Conservation (phyloP, 2,797 vertebrate species). For the Epinephelus coioides region DNA sequence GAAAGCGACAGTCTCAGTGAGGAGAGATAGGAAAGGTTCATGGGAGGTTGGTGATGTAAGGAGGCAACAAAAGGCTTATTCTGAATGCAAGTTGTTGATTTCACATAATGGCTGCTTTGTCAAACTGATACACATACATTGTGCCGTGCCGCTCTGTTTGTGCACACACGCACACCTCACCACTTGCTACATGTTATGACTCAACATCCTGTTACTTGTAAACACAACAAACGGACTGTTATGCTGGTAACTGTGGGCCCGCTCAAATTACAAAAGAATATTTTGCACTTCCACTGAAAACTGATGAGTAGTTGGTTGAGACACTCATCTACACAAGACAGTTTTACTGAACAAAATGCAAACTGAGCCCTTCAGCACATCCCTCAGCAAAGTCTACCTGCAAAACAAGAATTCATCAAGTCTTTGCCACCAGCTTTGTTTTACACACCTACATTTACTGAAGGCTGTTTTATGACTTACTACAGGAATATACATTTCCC, state of each 20-base stretch:
- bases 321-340: neutral
- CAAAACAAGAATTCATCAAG: conserved; percentile 45
- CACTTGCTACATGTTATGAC: neutral
- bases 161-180: neutral
- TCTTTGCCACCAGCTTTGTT: conserved; percentile 34
- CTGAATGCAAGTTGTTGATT: neutral
- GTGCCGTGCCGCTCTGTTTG: neutral
- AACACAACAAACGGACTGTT: neutral
- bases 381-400: neutral
- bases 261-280: neutral
- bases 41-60: neutral
- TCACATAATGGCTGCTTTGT: neutral
- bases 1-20: neutral
- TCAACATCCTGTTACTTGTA: neutral
- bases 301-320: neutral
- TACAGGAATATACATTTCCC: conserved; percentile 41
- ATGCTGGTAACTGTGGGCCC: neutral
- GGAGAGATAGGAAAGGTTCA: neutral
- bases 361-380: neutral
- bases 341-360: conserved; percentile 2
- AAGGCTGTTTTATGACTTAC: conserved; percentile 36
- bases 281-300: neutral
- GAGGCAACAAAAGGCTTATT: neutral
- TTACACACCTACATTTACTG: conserved; percentile 40
- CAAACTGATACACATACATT: neutral